phyloP scores from a whole-genome alignment of 2,888 invertebrate species.

The Drosophila cognata region DNA sequence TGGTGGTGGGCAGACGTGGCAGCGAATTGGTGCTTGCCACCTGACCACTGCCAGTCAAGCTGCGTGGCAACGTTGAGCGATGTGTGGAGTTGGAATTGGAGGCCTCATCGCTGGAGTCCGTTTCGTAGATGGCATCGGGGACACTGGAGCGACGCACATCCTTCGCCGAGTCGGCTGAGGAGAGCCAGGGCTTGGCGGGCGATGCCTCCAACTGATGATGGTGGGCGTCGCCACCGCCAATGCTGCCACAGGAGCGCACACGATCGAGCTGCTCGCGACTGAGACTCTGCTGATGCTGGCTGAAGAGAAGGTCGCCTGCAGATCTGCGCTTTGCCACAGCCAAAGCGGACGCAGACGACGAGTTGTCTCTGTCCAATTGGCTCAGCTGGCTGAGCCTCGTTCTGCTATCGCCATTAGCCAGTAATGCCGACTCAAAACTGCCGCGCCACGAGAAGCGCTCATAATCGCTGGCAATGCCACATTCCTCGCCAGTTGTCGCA shows the following conservation, averaged over 20 bases:
- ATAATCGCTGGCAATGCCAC: slow-evolving; percentile 92
- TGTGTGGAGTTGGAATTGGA: slow-evolving; percentile 66
- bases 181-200: slow-evolving; percentile 83
- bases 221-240: slow-evolving; percentile 87
- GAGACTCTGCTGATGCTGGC: slow-evolving; percentile 91
- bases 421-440: slow-evolving; percentile 95
- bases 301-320: slow-evolving; percentile 93
- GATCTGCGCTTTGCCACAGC: slow-evolving; percentile 91
- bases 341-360: slow-evolving; percentile 88
- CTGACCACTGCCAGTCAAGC: slow-evolving; percentile 86
- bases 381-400: slow-evolving; percentile 90
- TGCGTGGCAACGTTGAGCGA: slow-evolving; percentile 88
- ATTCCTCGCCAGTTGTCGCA: slow-evolving; percentile 86
- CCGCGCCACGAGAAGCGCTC: slow-evolving; percentile 96
- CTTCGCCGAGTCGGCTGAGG: slow-evolving; percentile 75
- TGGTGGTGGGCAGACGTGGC: slow-evolving; percentile 89
- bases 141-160: slow-evolving; percentile 87
- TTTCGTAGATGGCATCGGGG: slow-evolving; percentile 85
- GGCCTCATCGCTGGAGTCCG: slow-evolving; percentile 80
- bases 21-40: slow-evolving; percentile 90
- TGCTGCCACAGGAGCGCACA: slow-evolving; percentile 93
- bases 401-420: slow-evolving; percentile 93
- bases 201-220: slow-evolving; percentile 82
- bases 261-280: slow-evolving; percentile 91
- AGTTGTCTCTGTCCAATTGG: slow-evolving; percentile 88